Conservation (phyloP, 2,888 invertebrate genomes). For the Copidosoma aretas region DNA sequence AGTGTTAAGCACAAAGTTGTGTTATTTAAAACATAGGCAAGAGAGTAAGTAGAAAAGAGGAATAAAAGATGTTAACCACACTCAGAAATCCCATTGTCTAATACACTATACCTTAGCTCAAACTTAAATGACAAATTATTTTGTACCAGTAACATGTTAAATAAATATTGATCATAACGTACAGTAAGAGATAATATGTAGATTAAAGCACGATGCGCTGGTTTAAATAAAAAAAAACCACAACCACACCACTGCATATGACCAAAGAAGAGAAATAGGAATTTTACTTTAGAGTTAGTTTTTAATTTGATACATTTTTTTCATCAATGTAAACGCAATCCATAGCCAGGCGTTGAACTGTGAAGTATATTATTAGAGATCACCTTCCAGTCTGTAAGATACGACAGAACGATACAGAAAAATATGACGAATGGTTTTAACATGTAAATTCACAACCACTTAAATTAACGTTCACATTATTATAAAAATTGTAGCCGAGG, state of each 20-base stretch:
- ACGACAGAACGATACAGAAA: conserved; percentile 40
- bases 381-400: conserved; percentile 42
- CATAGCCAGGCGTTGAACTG: conserved; percentile 33
- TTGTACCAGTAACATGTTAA: too few species aligned
- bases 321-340: conserved; percentile 25
- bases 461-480: conserved; percentile 41
- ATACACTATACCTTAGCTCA: too few species aligned
- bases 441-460: conserved; percentile 27
- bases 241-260: conserved; percentile 33
- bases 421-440: conserved; percentile 30
- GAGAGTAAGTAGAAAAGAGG: too few species aligned
- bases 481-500: conserved; percentile 46
- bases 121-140: conserved; percentile 23
- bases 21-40: neutral
- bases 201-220: conserved; percentile 17
- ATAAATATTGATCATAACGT: conserved; percentile 3
- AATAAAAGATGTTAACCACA: too few species aligned
- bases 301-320: conserved; percentile 14
- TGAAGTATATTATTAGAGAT: conserved; percentile 29
- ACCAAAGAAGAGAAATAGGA: conserved; percentile 25
- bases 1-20: conserved; percentile 33
- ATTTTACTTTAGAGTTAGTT: too few species aligned
- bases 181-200: conserved; percentile 20
- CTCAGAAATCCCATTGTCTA: too few species aligned
- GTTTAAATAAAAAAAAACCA: conserved; percentile 33